These are phyloP conservation scores for Zaprionus obscuricornis DNA, from an alignment of 2,888 invertebrate genomes.

Conservation along the genomic window DNA sequence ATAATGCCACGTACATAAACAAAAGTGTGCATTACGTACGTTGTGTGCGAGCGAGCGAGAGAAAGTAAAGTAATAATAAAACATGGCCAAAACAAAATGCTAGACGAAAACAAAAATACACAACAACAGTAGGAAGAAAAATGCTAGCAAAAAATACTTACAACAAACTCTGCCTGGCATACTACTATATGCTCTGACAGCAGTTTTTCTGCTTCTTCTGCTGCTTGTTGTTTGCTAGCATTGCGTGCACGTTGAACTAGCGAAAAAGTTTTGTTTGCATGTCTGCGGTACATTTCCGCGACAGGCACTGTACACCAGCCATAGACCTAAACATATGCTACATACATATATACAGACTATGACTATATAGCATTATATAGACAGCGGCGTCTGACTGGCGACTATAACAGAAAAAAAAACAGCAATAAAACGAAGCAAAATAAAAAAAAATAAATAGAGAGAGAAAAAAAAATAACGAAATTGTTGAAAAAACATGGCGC, in stretches of 20 bases:
- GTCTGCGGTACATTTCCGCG: conserved; percentile 79
- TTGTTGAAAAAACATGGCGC: conserved; percentile 60
- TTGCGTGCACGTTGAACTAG: conserved; percentile 43
- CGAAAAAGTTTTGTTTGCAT: conserved; percentile 78
- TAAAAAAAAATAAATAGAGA: too few relatives aligned
- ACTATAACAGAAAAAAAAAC: too few relatives aligned
- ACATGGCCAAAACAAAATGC: conserved; percentile 61
- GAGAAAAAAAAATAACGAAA: conserved; percentile 47
- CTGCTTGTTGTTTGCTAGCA: not conserved
- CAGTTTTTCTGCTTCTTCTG: conserved; percentile 13
- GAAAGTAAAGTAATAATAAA: conserved; percentile 68
- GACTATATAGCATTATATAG: not conserved
- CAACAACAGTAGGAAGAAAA: not conserved
- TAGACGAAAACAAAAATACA: conserved; percentile 12
- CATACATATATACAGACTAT: conserved; percentile 4
- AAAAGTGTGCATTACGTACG: conserved; percentile 71
- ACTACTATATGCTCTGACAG: conserved; percentile 39
- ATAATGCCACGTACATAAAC: conserved; percentile 59
- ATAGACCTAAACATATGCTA: conserved; percentile 35
- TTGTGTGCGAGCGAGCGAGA: conserved; percentile 39
- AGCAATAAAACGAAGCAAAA: too few relatives aligned
- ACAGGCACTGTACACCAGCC: conserved; percentile 62
- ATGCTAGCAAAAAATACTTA: conserved; percentile 22
- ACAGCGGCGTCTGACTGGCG: too few relatives aligned
- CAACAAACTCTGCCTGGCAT: conserved; percentile 26